Evolutionary conservation across 2,797 vertebrate species (phyloP), one percentile per base, ranked within the genome.

Genomic region (Xiphophorus birchmanni): DNA sequence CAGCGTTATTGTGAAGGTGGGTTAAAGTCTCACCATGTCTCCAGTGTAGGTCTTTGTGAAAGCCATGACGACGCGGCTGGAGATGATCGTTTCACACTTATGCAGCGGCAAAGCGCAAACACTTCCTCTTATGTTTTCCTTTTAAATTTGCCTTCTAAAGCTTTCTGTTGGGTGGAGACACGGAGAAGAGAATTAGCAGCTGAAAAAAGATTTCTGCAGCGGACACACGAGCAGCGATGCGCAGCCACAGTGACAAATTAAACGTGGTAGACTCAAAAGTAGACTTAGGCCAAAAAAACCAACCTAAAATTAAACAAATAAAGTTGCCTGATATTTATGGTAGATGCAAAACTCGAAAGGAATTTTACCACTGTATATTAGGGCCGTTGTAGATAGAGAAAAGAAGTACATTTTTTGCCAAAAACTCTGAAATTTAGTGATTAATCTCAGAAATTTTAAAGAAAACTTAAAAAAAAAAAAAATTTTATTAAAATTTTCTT

Each of bases 1-100:
- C 21, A 71, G 26, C 8, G 12, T 2, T 42, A 44, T 44, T 44
- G 26, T 42, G 3, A 71, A 4, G 2, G 26, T 23, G 18, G 10
- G 32, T 74, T 5, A 21, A 2, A 3, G 2, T 80, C 85, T 89
- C 90, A 92, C 92, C 90, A 21, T 23, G 63, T 0, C 2, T 1
- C 0, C 0, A 0, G 0, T 0, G 0, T 3, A 0, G 5, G 0
- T 29, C 5, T 0, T 1, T 37, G 29, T 48, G 2, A 26, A 0
- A 44, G 21, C 69, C 90, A 90, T 93, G 11, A 3, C 0, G 35
- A 42, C 17, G 72, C 74, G 58, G 37, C 21, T 21, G 50, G 50
- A 52, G 74, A 37, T 60, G 75, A 74, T 5, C 12, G 75, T 50
- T 60, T 83, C 21, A 29, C 35, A 2, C 56, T 48, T 37, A n/a